Base-by-base conservation (phyloP, 2,113 vertebrate genomes). In the Cyanoramphus novaezelandiae region DNA sequence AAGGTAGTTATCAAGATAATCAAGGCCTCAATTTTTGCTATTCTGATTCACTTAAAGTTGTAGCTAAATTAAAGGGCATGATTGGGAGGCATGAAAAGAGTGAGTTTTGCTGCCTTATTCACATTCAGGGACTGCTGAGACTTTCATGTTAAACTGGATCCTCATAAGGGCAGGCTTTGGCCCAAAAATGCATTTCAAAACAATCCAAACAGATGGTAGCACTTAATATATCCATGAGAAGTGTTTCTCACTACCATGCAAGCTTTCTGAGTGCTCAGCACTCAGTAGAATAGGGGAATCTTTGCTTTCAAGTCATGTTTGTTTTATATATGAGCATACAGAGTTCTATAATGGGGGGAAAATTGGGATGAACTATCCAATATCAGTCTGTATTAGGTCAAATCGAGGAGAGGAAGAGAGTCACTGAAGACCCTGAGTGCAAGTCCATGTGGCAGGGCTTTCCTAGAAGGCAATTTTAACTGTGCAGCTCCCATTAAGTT, bases 121-220 rank as follows among this genome's bases (percentile, higher is more conserved):
- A 39, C 93, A 90, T 90, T 63, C 50, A 53, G 84, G 53, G 87
- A 70, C 74, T 63, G 82, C 75, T 62, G 78, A 90, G 92, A 71
- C 85, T 93, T 97, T 93, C 82, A 86, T 96, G 82, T 86, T 96
- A 81, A 92, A 94, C 90, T 94, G 90, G 88, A 74, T 94, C 60
- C 90, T 94, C 93, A 64, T 12, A 96, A 96, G 92, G 93, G 90
- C 94, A 96, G 82, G 88, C 85, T 96, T 90, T 88, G 95, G 92
- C 82, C 93, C 86, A 91, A 92, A 96, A 95, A 92, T 23, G 84
- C 92, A 74, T 94, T 96, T 96, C 95, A 94, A 96, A 96, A 90
- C 93, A 96, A 95, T 88, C 71, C 93, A 86, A 67, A 88, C 94
- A 96, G 92, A 95, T 97, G 96, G 94, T 95, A 95, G 86, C 92